Evolutionary conservation across 2,113 vertebrate species (phyloP), one percentile per base, ranked within the genome.

Genomic region (Patagioenas fasciata): DNA sequence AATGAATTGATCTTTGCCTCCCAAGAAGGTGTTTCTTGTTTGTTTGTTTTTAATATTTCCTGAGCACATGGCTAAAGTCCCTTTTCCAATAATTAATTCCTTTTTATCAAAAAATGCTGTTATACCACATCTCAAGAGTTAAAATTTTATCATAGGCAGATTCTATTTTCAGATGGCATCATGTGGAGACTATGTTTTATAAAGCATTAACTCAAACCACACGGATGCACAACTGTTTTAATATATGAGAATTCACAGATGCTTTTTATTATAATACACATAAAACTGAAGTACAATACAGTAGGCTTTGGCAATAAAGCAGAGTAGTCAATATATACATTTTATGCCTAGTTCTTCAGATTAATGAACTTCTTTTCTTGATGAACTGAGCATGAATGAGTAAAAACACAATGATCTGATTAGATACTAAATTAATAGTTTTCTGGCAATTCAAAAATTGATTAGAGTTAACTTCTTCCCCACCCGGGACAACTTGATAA

Each of bases 121-220:
- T 65, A n/a, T 15, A 54, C 64, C 80, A 66, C 93, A 94, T 93
- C 88, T 92, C 88, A 95, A 91, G 89, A 96, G 85, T 93, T 91
- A 84, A 96, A 91, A 44, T 88, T 96, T 94, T 95, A 90, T 95
- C 78, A 19, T 66, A 86, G 69, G 89, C 88, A 91, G 80, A 94
- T 96, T 97, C 96, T 95, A 85, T 96, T 95, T 97, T 96, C 85
- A 95, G 95, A 96, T 94, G 96, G 61, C 61, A n/a, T 92, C 51
- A 38, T 90, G 81, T 78, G 82, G 93, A 91, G 96, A 86, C 62
- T 36, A 4, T 84, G 72, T 95, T 97, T 96, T 96, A 91, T 90
- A 96, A 96, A 67, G 70, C 89, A 84, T 94, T 97, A 97, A 97
- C 93, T 97, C 86, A 93, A 97, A 97, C 96, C 97, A 97, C 94